Conservation (phyloP, 2,797 vertebrate genomes). For the Sebastes trivittatus region DNA sequence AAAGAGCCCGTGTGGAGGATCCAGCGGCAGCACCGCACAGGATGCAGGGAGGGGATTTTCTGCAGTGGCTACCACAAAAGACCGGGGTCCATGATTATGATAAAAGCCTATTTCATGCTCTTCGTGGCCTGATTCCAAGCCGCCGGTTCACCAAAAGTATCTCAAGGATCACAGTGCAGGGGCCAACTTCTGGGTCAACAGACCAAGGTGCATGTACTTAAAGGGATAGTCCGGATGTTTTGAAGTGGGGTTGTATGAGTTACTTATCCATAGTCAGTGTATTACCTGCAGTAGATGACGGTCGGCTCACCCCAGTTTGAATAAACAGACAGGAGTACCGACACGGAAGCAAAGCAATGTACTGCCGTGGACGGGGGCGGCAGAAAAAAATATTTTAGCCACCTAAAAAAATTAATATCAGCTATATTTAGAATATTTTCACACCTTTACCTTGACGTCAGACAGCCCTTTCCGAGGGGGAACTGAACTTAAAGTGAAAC, state of each 20-base stretch:
- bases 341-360: too few relatives aligned
- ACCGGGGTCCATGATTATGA: constrained; percentile 53
- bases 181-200: constrained; percentile 32
- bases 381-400: too few relatives aligned
- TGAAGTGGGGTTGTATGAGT: too few relatives aligned
- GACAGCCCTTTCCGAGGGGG: too few relatives aligned
- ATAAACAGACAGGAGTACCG: too few relatives aligned
- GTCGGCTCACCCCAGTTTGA: too few relatives aligned
- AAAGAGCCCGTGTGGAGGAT: constrained; percentile 43
- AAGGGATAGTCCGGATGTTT: background rate
- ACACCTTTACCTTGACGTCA: too few relatives aligned
- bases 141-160: constrained; percentile 46
- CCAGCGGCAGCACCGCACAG: constrained; percentile 43
- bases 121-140: constrained; percentile 42
- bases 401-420: too few relatives aligned
- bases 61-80: constrained; percentile 55
- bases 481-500: too few relatives aligned
- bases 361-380: rapidly evolving
- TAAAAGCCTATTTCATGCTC: constrained; percentile 65
- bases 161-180: constrained; percentile 28
- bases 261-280: too few relatives aligned
- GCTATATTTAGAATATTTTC: too few relatives aligned
- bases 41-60: constrained; percentile 63
- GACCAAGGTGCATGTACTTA: constrained; percentile 14
- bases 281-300: too few relatives aligned